A percentile compares a stretch with the other conserved stretches of the same genome.
phyloP scores from a whole-genome alignment of 2,797 vertebrate genomes.

The Naso thynnoides region DNA sequence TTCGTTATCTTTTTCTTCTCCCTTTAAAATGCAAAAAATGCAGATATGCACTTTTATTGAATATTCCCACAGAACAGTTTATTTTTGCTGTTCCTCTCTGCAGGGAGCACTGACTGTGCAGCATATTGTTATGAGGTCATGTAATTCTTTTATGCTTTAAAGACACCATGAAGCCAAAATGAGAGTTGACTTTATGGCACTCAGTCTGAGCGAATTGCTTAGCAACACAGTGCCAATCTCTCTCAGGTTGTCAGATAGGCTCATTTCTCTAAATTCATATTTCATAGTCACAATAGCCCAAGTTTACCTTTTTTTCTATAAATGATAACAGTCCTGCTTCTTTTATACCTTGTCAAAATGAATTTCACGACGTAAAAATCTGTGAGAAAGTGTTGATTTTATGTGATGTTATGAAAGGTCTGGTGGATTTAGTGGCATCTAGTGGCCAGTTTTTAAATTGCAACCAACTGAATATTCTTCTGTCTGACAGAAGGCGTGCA shows the following conservation, averaged over 20 bases:
- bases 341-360: neutral
- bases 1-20: neutral
- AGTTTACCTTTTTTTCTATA: conserved; percentile 1
- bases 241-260: conserved; percentile 36
- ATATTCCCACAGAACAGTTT: conserved; percentile 13
- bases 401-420: neutral
- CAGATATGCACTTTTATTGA: conserved; percentile 24
- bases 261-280: conserved; percentile 41
- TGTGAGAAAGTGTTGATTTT: neutral
- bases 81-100: conserved; percentile 17
- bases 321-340: conserved; percentile 6
- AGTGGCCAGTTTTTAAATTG: neutral
- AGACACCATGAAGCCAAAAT: conserved; percentile 51
- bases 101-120: conserved; percentile 14
- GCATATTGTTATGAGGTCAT: conserved; percentile 42
- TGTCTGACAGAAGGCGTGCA: too few species aligned
- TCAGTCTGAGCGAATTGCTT: conserved; percentile 56
- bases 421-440: neutral
- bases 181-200: conserved; percentile 52
- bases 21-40: conserved; percentile 2
- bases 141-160: conserved; percentile 54
- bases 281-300: conserved; percentile 26
- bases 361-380: neutral
- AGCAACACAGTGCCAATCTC: conserved; percentile 60
- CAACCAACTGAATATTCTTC: too few species aligned